Conservation (phyloP, 2,113 vertebrate species). For the Hystrix cristata region DNA sequence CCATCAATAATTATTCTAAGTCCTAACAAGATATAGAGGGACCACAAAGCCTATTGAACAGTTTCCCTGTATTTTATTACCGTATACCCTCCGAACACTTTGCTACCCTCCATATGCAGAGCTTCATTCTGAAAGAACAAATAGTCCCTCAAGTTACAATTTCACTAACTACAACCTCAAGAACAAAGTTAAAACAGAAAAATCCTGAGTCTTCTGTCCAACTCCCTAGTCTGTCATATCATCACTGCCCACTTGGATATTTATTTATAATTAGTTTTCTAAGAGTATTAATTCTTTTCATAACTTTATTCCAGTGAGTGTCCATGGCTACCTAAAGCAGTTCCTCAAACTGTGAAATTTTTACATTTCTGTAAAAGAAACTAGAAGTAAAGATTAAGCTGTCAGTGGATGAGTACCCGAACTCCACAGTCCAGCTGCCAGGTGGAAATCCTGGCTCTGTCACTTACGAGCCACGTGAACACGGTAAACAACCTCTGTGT, state of each 20-base stretch:
- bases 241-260: neutral
- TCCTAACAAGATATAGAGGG: neutral
- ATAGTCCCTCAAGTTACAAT: neutral
- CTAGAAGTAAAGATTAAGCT: neutral
- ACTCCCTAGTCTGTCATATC: neutral
- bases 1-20: neutral
- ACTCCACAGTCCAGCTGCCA: neutral
- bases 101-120: neutral
- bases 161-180: neutral
- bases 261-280: conserved; percentile 15
- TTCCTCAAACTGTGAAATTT: conserved; percentile 32
- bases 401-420: neutral
- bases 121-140: neutral
- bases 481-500: neutral
- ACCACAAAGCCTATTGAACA: neutral
- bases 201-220: neutral
- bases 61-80: neutral
- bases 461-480: neutral
- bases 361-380: conserved; percentile 38
- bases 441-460: neutral
- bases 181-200: neutral
- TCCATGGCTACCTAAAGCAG: conserved; percentile 22
- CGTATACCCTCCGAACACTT: neutral
- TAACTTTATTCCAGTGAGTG: conserved; percentile 23
- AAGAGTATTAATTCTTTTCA: conserved; percentile 18